Evolutionary conservation across 2,888 invertebrate species (phyloP), one percentile per base, ranked within the genome.

Genomic region (Polymixis flavicincta): DNA sequence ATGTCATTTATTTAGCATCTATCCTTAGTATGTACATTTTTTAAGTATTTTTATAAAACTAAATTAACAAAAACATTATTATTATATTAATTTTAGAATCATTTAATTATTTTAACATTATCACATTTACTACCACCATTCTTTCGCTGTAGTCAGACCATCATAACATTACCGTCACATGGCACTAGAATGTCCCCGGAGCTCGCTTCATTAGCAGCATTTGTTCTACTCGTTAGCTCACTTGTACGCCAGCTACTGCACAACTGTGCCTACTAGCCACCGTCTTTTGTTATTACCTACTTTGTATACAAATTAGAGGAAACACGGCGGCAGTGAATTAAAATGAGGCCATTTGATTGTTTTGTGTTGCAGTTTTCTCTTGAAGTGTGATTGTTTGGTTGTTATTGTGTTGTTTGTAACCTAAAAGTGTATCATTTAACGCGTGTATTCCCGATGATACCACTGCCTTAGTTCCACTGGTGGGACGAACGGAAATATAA

Each of bases 151-250:
- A 59, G 50, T 48, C 9, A 22, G n/a, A 61, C 11, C 72, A 19
- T 55, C 25, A 59, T 8, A 45, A 54, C 60, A 69, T 67, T 60
- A 32, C n/a, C 14, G 37, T 19, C 45, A 14, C 32, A 45, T 57
- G 61, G 32, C 45, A 64, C 59, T 67, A 14, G 28, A 25, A 32
- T 42, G 67, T 80, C 76, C 54, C 73, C 4, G 9, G 70, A 75
- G 74, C 64, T 66, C 76, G 74, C 85, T 89, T 90, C 90, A 89
- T 90, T 90, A 91, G 87, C 66, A 85, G 78, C 85, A 86, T 88
- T 90, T 88, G 90, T 90, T 85, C 82, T 69, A 71, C 82, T 88
- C 83, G 83, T 89, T 88, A 89, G 80, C 73, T 61, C 68, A 77
- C 84, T 82, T 84, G 82, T 85, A 70, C 67, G 42, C 64, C 69